Percentiles rank a stretch among this genome's conserved stretches.
phyloP scores from a whole-genome alignment of 2,888 invertebrate genomes.

The Sinohyriopsis cumingii region DNA sequence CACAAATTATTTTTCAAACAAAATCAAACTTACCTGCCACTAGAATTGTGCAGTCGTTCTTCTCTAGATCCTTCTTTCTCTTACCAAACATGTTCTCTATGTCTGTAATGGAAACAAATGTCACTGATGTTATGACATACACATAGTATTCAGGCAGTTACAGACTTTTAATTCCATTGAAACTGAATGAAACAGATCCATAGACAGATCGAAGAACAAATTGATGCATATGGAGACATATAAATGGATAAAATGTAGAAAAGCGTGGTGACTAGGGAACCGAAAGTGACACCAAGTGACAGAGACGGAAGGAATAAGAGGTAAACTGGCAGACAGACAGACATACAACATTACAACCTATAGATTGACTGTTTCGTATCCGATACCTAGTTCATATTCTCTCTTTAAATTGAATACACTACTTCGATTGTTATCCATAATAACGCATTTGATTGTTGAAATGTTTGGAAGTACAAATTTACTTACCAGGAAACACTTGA shows the following conservation, averaged over 20 bases:
- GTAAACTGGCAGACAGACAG: not conserved
- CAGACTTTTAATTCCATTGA: no score
- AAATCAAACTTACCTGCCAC: constrained; percentile 32
- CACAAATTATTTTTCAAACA: no score
- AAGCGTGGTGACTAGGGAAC: no score
- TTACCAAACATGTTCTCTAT: constrained; percentile 28
- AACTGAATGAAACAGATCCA: no score
- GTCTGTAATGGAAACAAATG: constrained; percentile 12
- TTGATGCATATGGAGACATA: no score
- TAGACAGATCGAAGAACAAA: no score
- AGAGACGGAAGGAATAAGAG: not conserved
- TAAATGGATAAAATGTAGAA: no score
- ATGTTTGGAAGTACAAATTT: not conserved
- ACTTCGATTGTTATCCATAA: not conserved
- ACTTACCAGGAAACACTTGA: constrained; percentile 34
- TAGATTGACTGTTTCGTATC: no score
- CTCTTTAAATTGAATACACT: no score
- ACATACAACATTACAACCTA: no score
- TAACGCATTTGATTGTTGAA: not conserved
- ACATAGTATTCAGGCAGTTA: no score
- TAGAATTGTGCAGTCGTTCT: constrained; percentile 43
- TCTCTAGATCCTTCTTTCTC: constrained; percentile 28
- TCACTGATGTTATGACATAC: not conserved
- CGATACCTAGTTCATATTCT: no score
- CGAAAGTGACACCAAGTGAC: not conserved